A percentile compares a stretch with the other conserved stretches of the same genome.
Evolutionary conservation across 2,797 vertebrate genomes (phyloP).

Genomic region (Phoebastria nigripes): DNA sequence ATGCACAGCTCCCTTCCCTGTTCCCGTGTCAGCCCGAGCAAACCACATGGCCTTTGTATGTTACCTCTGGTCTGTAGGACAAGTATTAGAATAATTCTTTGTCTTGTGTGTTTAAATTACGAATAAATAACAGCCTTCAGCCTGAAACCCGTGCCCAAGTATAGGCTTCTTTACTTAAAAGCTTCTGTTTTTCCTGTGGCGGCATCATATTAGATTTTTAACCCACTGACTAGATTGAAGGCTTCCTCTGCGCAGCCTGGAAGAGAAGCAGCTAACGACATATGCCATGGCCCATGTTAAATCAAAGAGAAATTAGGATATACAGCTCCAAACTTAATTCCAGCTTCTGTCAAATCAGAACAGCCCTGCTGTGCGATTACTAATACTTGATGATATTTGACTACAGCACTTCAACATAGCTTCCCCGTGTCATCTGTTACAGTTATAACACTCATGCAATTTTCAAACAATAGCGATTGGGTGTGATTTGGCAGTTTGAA

Average conservation of each 20-base stretch:
- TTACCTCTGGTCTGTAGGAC: not conserved
- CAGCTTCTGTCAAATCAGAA: constrained; percentile 1
- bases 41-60: not conserved
- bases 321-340: not conserved
- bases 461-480: not conserved
- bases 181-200: not conserved
- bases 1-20: not conserved
- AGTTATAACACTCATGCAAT: not conserved
- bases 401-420: not conserved
- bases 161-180: not conserved
- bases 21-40: not conserved
- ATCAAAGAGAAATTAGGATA: constrained; percentile 14
- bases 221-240: not conserved
- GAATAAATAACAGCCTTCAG: not conserved
- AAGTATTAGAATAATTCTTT: not conserved
- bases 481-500: constrained; percentile 30
- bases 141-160: not conserved
- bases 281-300: not conserved
- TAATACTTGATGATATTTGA: not conserved
- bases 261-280: not conserved
- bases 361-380: not conserved
- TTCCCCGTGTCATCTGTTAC: constrained; percentile 5
- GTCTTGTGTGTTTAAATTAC: not conserved
- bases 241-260: not conserved
- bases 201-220: not conserved